phyloP scores from a whole-genome alignment of 2,888 invertebrate species.

The Clunio marinus region DNA sequence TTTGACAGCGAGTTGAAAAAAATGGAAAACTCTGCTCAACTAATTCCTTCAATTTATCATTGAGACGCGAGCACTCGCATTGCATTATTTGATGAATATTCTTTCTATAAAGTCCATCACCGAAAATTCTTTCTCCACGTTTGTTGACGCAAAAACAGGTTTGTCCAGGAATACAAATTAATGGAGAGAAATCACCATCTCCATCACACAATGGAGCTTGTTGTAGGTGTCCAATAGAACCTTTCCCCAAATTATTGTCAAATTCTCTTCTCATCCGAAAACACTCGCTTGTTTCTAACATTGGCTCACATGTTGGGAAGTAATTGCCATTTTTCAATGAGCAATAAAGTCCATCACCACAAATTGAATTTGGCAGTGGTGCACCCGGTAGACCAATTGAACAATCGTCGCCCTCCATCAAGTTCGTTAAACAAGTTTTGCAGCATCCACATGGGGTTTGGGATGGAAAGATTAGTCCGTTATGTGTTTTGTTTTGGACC shows the following conservation, averaged over 20 bases:
- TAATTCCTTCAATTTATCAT: conserved; percentile 52
- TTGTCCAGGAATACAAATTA: conserved; percentile 62
- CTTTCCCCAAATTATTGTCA: conserved; percentile 52
- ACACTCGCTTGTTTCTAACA: conserved; percentile 42
- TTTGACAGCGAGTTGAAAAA: conserved; percentile 57
- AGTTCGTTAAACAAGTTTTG: conserved; percentile 44
- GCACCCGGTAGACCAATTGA: conserved; percentile 54
- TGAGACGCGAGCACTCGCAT: conserved; percentile 59
- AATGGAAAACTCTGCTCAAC: conserved; percentile 51
- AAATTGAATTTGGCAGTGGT: conserved; percentile 56
- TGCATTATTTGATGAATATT: conserved; percentile 43
- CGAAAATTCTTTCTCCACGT: conserved; percentile 62
- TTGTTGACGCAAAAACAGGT: conserved; percentile 63
- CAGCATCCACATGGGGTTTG: conserved; percentile 63
- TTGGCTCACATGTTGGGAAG: conserved; percentile 52
- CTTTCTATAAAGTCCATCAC: conserved; percentile 56
- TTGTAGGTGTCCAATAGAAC: conserved; percentile 56
- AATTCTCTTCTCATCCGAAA: conserved; percentile 47
- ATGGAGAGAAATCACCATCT: conserved; percentile 57
- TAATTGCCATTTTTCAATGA: conserved; percentile 43
- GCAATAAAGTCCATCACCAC: conserved; percentile 59
- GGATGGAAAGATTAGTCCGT: conserved; percentile 55
- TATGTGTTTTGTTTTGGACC: conserved; percentile 57
- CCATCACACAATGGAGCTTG: conserved; percentile 59
- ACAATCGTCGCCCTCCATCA: conserved; percentile 55